Conservation (phyloP, 37 sponge, comb jelly and placozoan genomes). For the Oscarella lobularis region DNA sequence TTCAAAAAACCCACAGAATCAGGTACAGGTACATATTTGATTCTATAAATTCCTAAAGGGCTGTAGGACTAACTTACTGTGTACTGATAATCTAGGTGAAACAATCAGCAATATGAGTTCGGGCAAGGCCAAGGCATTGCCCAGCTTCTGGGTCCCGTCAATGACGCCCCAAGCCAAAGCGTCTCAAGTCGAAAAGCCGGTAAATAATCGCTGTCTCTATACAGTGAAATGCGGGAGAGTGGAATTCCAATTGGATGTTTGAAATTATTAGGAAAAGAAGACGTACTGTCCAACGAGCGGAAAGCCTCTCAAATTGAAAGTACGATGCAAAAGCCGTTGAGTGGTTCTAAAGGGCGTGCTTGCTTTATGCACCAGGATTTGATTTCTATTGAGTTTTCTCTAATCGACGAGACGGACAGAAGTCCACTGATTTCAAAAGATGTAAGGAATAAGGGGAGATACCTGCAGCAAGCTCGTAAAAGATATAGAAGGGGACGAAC, state of each 20-base stretch:
- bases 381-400: slow-evolving; percentile 57
- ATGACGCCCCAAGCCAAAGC: slow-evolving; percentile 66
- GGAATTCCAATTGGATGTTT: not conserved
- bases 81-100: too few relatives aligned
- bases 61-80: too few relatives aligned
- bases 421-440: not conserved
- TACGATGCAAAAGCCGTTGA: not conserved
- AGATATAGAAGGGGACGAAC: not conserved
- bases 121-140: slow-evolving; percentile 28
- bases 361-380: slow-evolving; percentile 30
- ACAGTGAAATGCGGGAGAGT: not conserved
- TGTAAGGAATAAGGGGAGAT: not conserved
- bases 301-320: slow-evolving; percentile 41
- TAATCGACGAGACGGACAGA: slow-evolving; percentile 26
- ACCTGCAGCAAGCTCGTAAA: not conserved
- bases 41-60: too few relatives aligned
- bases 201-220: slow-evolving; percentile 12
- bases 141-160: slow-evolving; percentile 90
- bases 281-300: slow-evolving; percentile 83
- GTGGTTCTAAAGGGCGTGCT: not conserved
- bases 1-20: not conserved
- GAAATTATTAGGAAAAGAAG: slow-evolving; percentile 42
- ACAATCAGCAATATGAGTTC: slow-evolving; percentile 3
- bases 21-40: too few relatives aligned
- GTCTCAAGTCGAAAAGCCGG: slow-evolving; percentile 69